Evolutionary conservation across 1,140 invertebrate genomes (phyloP).

Genomic region (Hypsibius dujardini): DNA sequence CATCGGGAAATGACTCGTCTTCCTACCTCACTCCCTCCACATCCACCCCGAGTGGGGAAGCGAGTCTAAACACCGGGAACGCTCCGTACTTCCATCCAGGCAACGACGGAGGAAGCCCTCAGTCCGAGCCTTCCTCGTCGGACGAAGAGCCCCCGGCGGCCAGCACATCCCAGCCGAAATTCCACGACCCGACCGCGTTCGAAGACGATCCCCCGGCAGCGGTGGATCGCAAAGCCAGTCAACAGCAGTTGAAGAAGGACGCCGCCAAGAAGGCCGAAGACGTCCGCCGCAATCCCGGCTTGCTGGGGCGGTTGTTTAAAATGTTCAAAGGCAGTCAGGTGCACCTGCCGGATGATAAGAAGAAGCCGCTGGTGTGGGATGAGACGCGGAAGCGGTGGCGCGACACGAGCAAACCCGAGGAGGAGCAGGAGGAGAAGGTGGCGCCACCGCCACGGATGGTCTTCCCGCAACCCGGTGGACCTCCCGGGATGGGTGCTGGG

Average conservation of each 20-base stretch:
- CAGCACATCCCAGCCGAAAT: background rate
- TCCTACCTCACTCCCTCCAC: too few relatives aligned
- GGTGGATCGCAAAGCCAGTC: background rate
- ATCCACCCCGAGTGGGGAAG: too few relatives aligned
- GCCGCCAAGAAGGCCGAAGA: too few relatives aligned
- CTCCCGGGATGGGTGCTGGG: background rate
- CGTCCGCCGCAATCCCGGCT: background rate
- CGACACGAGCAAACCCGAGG: background rate
- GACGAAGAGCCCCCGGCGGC: background rate
- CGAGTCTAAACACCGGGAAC: background rate
- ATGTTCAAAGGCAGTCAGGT: background rate
- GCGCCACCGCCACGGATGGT: background rate
- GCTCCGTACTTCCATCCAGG: background rate
- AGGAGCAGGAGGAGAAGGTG: background rate
- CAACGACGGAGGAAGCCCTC: background rate
- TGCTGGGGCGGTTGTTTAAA: background rate
- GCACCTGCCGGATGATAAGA: constrained; percentile 11
- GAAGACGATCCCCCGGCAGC: background rate
- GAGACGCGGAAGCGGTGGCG: background rate
- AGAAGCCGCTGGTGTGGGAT: background rate
- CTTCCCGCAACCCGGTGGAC: background rate
- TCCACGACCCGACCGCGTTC: background rate
- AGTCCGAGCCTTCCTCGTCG: too few relatives aligned
- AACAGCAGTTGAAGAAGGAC: background rate
- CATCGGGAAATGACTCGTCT: too few relatives aligned